Conservation (phyloP, 2,797 vertebrate species). For the Syngnathus acus region DNA sequence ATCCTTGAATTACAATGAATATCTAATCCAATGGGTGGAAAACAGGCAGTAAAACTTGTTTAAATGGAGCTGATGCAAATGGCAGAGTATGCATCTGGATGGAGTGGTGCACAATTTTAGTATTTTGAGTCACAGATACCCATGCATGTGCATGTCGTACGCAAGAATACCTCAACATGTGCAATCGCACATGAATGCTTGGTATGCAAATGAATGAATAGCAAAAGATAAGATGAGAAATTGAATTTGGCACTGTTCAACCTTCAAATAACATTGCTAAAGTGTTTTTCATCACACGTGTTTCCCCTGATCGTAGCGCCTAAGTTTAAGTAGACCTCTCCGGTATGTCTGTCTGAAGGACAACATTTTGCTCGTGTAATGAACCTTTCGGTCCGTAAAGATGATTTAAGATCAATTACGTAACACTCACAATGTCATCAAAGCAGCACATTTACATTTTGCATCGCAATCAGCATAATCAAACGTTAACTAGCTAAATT, state of each 20-base stretch:
- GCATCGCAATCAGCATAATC: too few relatives aligned
- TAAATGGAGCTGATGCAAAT: neutral
- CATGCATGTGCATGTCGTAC: neutral
- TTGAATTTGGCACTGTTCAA: neutral
- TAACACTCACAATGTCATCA: too few relatives aligned
- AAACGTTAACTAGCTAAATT: too few relatives aligned
- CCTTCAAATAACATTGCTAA: neutral
- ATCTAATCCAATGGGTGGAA: neutral
- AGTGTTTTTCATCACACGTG: too few relatives aligned
- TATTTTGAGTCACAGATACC: neutral
- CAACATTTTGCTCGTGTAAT: too few relatives aligned
- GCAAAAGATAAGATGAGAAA: neutral
- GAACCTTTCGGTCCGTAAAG: too few relatives aligned
- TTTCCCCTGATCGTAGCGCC: too few relatives aligned
- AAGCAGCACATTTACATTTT: too few relatives aligned
- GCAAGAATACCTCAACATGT: neutral
- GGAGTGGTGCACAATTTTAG: neutral
- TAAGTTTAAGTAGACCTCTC: too few relatives aligned
- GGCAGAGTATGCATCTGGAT: neutral
- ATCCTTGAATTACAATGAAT: neutral
- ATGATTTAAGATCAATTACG: too few relatives aligned
- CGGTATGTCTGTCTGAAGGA: too few relatives aligned
- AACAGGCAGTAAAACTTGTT: neutral
- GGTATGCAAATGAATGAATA: neutral
- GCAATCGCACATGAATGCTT: neutral